Percentiles rank a stretch among this genome's conserved stretches.
Conservation (phyloP, 23 tunicate species). For the Diplosoma virens region DNA sequence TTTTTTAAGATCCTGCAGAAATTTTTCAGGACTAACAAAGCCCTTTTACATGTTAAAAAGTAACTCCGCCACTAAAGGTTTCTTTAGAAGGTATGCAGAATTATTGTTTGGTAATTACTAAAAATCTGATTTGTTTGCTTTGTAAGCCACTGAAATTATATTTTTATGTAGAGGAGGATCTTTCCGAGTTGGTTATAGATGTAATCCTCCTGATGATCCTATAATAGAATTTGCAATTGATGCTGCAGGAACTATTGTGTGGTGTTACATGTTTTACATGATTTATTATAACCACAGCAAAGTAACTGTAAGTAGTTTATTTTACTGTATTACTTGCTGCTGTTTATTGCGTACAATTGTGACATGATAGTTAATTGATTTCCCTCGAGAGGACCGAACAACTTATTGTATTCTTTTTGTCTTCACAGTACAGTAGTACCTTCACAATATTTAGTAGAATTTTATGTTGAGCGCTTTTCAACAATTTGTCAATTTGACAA, state of each 20-base stretch:
- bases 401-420: too few relatives aligned
- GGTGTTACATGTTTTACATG: conserved; percentile 45
- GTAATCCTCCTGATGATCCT: conserved; percentile 72
- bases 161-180: conserved; percentile 4
- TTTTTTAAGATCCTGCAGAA: not conserved
- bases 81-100: not conserved
- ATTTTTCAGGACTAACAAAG: not conserved
- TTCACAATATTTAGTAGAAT: too few relatives aligned
- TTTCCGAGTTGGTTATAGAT: conserved; percentile 49
- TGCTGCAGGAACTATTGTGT: conserved; percentile 28
- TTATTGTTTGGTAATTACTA: too few relatives aligned
- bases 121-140: too few relatives aligned
- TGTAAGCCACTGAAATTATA: too few relatives aligned
- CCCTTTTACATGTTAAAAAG: not conserved
- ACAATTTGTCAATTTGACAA: too few relatives aligned
- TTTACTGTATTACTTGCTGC: too few relatives aligned
- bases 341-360: too few relatives aligned
- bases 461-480: too few relatives aligned
- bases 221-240: conserved; percentile 40
- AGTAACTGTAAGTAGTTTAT: conserved; percentile 21
- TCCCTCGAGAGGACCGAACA: too few relatives aligned
- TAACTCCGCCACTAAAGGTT: not conserved
- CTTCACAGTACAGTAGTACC: too few relatives aligned
- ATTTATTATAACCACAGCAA: conserved; percentile 44
- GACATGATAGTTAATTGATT: too few relatives aligned